Evolutionary conservation across 2,113 vertebrate species (phyloP).

Genomic region (Coryphaenoides rupestris): DNA sequence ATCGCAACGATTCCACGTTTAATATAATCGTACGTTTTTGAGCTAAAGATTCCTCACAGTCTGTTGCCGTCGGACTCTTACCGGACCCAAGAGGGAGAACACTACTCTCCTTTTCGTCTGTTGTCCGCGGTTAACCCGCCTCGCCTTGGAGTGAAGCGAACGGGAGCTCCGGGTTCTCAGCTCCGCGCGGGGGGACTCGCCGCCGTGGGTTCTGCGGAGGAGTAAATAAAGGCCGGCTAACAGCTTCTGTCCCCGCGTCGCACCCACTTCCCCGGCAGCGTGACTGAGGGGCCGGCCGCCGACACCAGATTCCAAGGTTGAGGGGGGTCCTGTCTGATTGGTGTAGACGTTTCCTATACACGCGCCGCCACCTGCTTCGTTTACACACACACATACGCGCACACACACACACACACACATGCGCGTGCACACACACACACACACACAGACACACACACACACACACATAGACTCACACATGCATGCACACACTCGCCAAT

Average conservation of each 20-base stretch:
- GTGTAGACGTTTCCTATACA: conserved; percentile 66
- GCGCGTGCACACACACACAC: conserved; percentile 9
- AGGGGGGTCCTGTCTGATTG: conserved; percentile 68
- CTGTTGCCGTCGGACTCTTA: too few relatives aligned
- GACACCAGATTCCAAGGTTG: conserved; percentile 69
- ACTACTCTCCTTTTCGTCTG: too few relatives aligned
- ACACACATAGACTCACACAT: conserved; percentile 9
- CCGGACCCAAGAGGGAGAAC: too few relatives aligned
- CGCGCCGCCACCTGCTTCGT: conserved; percentile 54
- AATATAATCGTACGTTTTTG: too few relatives aligned
- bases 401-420: conserved; percentile 5
- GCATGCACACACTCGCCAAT: background rate
- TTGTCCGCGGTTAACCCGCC: too few relatives aligned
- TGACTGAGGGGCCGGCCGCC: conserved; percentile 57
- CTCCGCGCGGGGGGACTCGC: background rate
- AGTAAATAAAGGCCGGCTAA: conserved; percentile 71
- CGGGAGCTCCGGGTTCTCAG: too few relatives aligned
- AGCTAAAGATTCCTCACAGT: too few relatives aligned
- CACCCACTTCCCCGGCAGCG: conserved; percentile 57
- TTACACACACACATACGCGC: conserved; percentile 20
- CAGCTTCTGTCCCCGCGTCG: conserved; percentile 68
- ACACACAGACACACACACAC: background rate
- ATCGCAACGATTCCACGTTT: too few relatives aligned
- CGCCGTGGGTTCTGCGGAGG: conserved; percentile 34
- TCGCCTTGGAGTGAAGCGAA: background rate